Percentiles rank a stretch among this genome's conserved stretches.
Conservation (phyloP, 2,113 vertebrate genomes). For the Tympanuchus pallidicinctus region DNA sequence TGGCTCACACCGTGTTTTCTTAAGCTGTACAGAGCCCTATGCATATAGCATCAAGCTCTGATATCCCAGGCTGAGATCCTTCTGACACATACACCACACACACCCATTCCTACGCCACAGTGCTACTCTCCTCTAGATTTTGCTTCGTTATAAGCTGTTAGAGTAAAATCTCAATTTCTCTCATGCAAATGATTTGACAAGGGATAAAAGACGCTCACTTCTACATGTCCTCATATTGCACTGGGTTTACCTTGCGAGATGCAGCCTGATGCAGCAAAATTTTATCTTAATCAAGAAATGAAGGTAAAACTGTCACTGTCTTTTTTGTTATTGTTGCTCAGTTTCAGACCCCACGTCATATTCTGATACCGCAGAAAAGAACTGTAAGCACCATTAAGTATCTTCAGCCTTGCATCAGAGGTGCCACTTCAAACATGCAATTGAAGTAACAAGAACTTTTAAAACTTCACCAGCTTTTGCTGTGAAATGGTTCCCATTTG, state of each 20-base stretch:
- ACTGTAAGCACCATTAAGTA: rapidly evolving
- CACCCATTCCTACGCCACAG: rapidly evolving
- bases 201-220: rapidly evolving
- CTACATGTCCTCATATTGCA: not conserved
- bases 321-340: not conserved
- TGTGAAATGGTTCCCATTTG: rapidly evolving
- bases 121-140: not conserved
- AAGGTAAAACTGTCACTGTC: not conserved
- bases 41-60: rapidly evolving
- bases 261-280: too few relatives aligned
- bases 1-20: rapidly evolving
- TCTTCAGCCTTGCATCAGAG: rapidly evolving
- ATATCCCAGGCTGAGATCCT: rapidly evolving
- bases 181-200: not conserved
- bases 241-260: not conserved
- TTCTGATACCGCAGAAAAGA: not conserved
- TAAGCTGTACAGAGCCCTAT: rapidly evolving
- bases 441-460: rapidly evolving
- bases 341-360: rapidly evolving
- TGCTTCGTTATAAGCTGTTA: rapidly evolving
- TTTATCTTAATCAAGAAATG: rapidly evolving
- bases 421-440: rapidly evolving
- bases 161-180: not conserved
- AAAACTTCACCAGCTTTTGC: not conserved
- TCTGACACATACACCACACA: not conserved